Evolutionary conservation across 2,797 vertebrate species (phyloP).

Genomic region (Poecilia gillii): DNA sequence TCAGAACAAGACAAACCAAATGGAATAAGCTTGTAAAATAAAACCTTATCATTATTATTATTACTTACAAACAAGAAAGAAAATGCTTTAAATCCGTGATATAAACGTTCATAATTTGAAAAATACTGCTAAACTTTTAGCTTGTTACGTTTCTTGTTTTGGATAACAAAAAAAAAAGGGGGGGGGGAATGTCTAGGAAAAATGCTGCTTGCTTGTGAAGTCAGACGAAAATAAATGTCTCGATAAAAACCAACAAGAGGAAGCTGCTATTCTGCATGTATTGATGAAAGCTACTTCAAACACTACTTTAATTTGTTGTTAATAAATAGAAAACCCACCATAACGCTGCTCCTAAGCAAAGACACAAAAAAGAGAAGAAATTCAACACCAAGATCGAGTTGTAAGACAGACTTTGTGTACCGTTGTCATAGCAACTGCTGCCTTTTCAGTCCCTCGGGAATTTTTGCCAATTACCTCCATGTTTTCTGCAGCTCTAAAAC

Average conservation of each 20-base stretch:
- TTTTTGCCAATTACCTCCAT: not conserved
- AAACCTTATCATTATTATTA: not conserved
- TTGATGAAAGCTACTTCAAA: not conserved
- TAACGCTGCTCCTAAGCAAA: not conserved
- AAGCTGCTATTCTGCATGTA: not conserved
- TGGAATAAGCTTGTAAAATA: not conserved
- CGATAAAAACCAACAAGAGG: not conserved
- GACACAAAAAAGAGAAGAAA: not conserved
- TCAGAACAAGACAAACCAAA: not conserved
- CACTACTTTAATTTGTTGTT: not conserved
- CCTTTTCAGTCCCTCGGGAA: conserved; percentile 21
- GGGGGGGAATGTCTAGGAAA: not conserved
- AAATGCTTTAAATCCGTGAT: not conserved
- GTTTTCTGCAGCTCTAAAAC: not conserved
- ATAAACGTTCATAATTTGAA: not conserved
- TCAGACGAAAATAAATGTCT: not conserved
- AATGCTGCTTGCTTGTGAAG: not conserved
- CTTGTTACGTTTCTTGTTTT: not conserved
- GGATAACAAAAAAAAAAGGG: not conserved
- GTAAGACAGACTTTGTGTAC: conserved; percentile 27
- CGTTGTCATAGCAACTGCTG: conserved; percentile 63
- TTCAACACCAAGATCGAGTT: no score
- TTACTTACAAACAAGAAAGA: not conserved
- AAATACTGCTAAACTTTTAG: not conserved
- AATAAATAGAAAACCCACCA: not conserved